Percentiles rank a stretch among this genome's conserved stretches.
Conservation (phyloP, 2,888 invertebrate species). For the Meteorus cinctellus region DNA sequence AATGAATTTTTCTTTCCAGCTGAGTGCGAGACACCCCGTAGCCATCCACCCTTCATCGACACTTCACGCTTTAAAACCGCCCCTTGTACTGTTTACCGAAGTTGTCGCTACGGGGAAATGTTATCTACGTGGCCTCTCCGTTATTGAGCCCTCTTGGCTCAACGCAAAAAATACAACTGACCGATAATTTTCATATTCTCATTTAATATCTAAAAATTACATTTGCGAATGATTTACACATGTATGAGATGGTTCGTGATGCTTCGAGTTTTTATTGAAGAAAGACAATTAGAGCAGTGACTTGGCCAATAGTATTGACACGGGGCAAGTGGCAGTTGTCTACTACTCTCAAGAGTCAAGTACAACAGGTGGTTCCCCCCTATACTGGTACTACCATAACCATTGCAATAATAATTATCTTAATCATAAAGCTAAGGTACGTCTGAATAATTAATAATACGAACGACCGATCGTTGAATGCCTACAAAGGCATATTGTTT, state of each 20-base stretch:
- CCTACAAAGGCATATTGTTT: neutral
- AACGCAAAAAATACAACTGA: conserved; percentile 72
- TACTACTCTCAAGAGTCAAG: conserved; percentile 9
- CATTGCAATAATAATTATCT: conserved; percentile 14
- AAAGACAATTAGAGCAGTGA: neutral
- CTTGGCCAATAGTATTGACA: neutral
- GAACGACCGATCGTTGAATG: neutral
- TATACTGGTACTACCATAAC: neutral
- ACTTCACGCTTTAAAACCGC: conserved; percentile 82
- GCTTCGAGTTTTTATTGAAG: neutral
- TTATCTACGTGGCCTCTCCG: conserved; percentile 86
- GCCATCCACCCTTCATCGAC: conserved; percentile 89
- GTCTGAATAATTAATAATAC: conserved; percentile 4
- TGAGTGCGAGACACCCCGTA: conserved; percentile 80
- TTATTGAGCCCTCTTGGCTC: conserved; percentile 88
- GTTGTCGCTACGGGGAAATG: conserved; percentile 88
- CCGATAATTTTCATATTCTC: neutral
- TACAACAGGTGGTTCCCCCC: conserved; percentile 28
- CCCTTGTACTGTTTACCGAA: conserved; percentile 87
- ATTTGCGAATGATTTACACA: neutral
- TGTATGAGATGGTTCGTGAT: neutral
- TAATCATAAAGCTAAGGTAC: neutral
- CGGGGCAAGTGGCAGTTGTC: neutral
- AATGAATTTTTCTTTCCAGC: conserved; percentile 70
- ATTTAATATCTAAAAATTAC: neutral